A percentile compares a stretch with the other conserved stretches of the same genome.
Conservation (phyloP, 2,888 invertebrate species). For the Hoplodrina blanda region DNA sequence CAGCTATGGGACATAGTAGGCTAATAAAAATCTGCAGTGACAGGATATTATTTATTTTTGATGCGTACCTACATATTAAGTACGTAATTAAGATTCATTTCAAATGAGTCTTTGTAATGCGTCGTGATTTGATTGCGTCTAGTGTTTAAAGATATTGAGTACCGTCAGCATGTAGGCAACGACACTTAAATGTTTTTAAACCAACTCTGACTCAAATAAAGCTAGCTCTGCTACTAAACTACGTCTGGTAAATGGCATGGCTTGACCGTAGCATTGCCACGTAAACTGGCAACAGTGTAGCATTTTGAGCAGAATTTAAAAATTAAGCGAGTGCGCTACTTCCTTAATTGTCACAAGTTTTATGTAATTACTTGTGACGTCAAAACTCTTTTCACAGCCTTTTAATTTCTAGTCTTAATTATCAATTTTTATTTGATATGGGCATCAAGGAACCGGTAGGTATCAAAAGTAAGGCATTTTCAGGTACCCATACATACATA, state of each 20-base stretch:
- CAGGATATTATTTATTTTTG: no score
- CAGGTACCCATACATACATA: no score
- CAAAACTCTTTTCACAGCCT: not conserved
- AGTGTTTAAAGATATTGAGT: no score
- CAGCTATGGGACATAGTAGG: no score
- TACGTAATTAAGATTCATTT: no score
- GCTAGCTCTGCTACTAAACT: not conserved
- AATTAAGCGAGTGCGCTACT: conserved; percentile 17
- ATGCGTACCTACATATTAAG: no score
- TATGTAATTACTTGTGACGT: conserved; percentile 10
- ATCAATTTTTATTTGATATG: not conserved
- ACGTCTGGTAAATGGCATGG: conserved; percentile 19
- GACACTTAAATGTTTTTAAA: not conserved
- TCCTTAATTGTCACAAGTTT: conserved; percentile 10
- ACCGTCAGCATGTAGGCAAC: not conserved
- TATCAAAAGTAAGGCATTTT: no score
- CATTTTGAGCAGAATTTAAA: conserved; percentile 27
- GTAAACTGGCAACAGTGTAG: conserved; percentile 17
- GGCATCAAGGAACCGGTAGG: no score
- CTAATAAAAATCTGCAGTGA: no score
- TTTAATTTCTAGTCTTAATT: conserved; percentile 18
- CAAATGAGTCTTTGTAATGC: no score
- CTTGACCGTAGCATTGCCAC: conserved; percentile 36
- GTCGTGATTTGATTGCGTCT: no score
- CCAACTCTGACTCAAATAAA: not conserved